These are phyloP conservation scores for Sphaerophoria rueppellii DNA, from an alignment of 2,888 invertebrate genomes.

Conservation along the genomic window DNA sequence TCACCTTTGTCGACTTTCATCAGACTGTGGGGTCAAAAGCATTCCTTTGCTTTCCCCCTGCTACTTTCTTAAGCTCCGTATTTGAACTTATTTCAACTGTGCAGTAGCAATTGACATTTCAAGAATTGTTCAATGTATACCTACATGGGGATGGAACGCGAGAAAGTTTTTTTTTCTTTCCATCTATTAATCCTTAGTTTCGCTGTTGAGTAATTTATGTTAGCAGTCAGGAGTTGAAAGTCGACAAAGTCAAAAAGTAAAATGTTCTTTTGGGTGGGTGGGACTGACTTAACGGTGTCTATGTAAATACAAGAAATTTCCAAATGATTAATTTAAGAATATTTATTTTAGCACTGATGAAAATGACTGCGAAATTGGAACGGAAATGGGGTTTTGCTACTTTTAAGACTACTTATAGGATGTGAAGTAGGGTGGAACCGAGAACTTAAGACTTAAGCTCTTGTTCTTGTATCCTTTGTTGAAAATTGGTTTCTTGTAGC, in stretches of 20 bases:
- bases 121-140: conserved; percentile 17
- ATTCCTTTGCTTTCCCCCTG: neutral
- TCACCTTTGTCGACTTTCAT: conserved; percentile 56
- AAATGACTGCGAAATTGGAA: conserved; percentile 31
- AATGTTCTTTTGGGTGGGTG: conserved; percentile 19
- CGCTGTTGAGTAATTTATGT: conserved; percentile 69
- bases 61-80: conserved; percentile 13
- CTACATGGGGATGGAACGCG: conserved; percentile 31
- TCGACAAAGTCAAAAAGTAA: neutral
- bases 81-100: conserved; percentile 30
- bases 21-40: conserved; percentile 30
- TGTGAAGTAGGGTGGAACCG: neutral
- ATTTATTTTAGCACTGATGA: conserved; percentile 66
- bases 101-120: conserved; percentile 55
- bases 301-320: conserved; percentile 56
- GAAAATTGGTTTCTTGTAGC: conserved; percentile 21
- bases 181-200: conserved; percentile 56
- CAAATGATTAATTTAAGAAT: conserved; percentile 69
- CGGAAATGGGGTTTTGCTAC: conserved; percentile 58
- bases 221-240: conserved; percentile 51
- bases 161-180: conserved; percentile 34
- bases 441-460: neutral
- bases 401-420: neutral
- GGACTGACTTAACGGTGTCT: conserved; percentile 11
- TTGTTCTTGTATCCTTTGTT: conserved; percentile 50